phyloP scores from a whole-genome alignment of 2,888 invertebrate genomes.

The Diaphora mendica region DNA sequence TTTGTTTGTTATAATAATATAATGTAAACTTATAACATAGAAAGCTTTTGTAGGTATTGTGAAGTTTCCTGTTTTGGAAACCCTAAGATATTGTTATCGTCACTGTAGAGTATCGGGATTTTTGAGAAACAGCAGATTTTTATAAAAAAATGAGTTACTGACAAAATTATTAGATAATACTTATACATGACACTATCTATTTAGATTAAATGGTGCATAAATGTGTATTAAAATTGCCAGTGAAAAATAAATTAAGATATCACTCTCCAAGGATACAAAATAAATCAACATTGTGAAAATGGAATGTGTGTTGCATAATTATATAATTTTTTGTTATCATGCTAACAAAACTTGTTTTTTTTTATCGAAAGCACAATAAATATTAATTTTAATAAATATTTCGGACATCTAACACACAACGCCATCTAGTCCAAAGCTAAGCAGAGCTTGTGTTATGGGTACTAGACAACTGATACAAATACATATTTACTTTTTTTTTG shows the following conservation, averaged over 20 bases:
- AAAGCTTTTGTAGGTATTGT: slow-evolving; percentile 10
- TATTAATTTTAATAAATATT: too few species aligned
- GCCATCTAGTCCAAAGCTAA: too few species aligned
- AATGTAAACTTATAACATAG: slow-evolving; percentile 4
- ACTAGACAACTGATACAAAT: too few species aligned
- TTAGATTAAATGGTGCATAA: too few species aligned
- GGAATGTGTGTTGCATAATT: background rate
- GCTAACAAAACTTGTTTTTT: background rate
- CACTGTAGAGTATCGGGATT: background rate
- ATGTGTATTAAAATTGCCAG: too few species aligned
- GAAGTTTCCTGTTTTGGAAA: slow-evolving; percentile 5
- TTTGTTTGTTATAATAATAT: slow-evolving; percentile 12
- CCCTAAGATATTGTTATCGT: background rate
- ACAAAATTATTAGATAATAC: background rate
- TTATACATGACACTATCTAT: background rate
- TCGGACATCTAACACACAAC: too few species aligned
- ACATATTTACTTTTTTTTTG: too few species aligned
- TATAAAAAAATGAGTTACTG: background rate
- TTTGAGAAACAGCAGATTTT: background rate
- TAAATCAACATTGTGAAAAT: background rate
- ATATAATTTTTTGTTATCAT: too few species aligned
- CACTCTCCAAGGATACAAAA: background rate
- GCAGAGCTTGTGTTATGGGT: too few species aligned
- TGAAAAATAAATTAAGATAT: background rate
- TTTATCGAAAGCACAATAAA: too few species aligned